Percentiles rank a stretch among this genome's conserved stretches.
These are phyloP conservation scores for Sula dactylatra DNA, from an alignment of 2,113 vertebrate species.

Conservation along the genomic window DNA sequence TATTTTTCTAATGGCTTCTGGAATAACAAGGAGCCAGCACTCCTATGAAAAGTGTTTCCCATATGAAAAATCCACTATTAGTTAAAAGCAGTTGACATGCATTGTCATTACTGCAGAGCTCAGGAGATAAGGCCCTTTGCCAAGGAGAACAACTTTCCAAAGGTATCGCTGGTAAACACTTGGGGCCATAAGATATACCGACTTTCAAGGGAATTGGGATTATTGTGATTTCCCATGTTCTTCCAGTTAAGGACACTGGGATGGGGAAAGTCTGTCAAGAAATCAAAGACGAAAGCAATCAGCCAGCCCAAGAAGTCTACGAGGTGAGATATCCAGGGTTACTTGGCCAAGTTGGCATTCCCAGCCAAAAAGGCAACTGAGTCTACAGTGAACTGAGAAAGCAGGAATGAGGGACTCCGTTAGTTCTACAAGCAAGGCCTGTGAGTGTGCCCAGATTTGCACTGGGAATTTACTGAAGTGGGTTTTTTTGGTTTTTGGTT, in stretches of 20 bases:
- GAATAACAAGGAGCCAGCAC: not conserved
- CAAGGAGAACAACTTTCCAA: not conserved
- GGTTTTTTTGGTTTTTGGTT: fast-evolving
- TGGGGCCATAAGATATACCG: not conserved
- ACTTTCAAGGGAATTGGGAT: not conserved
- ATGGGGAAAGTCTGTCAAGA: not conserved
- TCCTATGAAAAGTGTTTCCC: not conserved
- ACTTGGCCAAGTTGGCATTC: not conserved
- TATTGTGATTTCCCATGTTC: not conserved
- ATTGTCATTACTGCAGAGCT: not conserved
- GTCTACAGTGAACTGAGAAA: not conserved
- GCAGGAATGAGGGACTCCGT: not conserved
- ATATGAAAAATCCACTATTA: not conserved
- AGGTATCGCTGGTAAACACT: not conserved
- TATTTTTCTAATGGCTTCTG: not conserved
- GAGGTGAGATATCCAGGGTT: not conserved
- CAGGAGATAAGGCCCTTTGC: not conserved
- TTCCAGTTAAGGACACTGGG: not conserved
- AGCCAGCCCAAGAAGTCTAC: not conserved
- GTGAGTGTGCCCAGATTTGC: not conserved
- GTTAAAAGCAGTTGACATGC: not conserved
- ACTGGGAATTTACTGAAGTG: not conserved
- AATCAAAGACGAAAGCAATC: not conserved
- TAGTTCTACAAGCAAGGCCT: not conserved
- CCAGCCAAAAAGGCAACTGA: not conserved